Conservation (phyloP, 2,113 vertebrate genomes). For the Corydoras maculifer region DNA sequence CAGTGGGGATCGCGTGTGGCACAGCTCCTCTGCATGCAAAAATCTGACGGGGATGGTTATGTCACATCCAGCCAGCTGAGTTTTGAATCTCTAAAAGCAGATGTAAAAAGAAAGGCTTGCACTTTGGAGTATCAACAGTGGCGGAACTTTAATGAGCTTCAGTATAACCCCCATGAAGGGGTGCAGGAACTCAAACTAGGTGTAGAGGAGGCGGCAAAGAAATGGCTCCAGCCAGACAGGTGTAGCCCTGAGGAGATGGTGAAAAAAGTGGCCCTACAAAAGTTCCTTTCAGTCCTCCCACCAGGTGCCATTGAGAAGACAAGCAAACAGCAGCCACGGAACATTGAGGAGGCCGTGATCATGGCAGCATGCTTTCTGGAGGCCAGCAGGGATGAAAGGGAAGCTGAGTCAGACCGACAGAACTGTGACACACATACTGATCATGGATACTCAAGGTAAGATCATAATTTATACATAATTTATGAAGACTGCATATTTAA, state of each 20-base stretch:
- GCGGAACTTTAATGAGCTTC: conserved; percentile 26
- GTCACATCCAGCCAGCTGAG: not conserved
- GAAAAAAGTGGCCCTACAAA: conserved; percentile 30
- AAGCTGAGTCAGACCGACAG: not conserved
- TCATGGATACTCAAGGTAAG: conserved; percentile 18
- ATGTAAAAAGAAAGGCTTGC: conserved; percentile 20
- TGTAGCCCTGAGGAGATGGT: conserved; percentile 37
- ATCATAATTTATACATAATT: not conserved
- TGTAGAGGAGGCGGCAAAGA: conserved; percentile 31
- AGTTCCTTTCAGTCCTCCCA: conserved; percentile 28
- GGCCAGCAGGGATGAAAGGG: not conserved
- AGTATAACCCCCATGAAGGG: conserved; percentile 24
- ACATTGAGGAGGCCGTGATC: conserved; percentile 29
- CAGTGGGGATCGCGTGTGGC: conserved; percentile 11
- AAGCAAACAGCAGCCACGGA: conserved; percentile 14
- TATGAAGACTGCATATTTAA: not conserved
- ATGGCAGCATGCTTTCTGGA: conserved; percentile 21
- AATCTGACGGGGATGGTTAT: not conserved
- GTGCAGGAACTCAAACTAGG: conserved; percentile 13
- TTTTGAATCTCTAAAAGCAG: conserved; percentile 26
- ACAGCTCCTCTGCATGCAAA: conserved; percentile 25
- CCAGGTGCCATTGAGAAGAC: conserved; percentile 15
- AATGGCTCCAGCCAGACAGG: conserved; percentile 34
- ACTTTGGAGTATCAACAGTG: conserved; percentile 23
- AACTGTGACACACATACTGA: conserved; percentile 6